Percentiles rank a stretch among this genome's conserved stretches.
phyloP scores from a whole-genome alignment of 2,797 vertebrate genomes.

The Smutsia temminckii region DNA sequence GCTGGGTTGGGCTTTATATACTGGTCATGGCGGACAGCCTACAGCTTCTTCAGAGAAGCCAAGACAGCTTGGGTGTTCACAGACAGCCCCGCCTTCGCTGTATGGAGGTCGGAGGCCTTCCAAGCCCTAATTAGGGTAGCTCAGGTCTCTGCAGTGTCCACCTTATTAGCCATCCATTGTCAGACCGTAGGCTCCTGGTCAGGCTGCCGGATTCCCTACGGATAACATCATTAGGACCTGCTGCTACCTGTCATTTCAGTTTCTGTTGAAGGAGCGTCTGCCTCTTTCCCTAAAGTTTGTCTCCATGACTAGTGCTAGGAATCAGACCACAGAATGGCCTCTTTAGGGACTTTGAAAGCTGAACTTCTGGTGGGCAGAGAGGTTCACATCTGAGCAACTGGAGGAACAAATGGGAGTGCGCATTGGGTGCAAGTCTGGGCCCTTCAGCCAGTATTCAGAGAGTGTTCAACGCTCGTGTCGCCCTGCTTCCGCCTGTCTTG shows the following conservation, averaged over 20 bases:
- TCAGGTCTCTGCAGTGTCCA: neutral
- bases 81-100: neutral
- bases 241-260: neutral
- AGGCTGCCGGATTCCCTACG: neutral
- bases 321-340: neutral
- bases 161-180: neutral
- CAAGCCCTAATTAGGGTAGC: neutral
- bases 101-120: neutral
- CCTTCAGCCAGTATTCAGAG: neutral
- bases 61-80: neutral
- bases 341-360: neutral
- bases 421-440: neutral
- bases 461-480: neutral
- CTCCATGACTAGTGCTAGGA: conserved; percentile 3
- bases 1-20: neutral
- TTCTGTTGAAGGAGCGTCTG: neutral
- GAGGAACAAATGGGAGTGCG: neutral
- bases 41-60: neutral
- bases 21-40: neutral
- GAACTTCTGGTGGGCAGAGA: neutral
- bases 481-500: neutral
- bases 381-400: neutral
- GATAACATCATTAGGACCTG: neutral
- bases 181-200: neutral
- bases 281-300: neutral